Percentiles rank a stretch among this genome's conserved stretches.
These are phyloP conservation scores for Nemopilema nomurai DNA, from an alignment of 30 jellyfish, hydroid and myxozoan genomes.

Conservation along the genomic window DNA sequence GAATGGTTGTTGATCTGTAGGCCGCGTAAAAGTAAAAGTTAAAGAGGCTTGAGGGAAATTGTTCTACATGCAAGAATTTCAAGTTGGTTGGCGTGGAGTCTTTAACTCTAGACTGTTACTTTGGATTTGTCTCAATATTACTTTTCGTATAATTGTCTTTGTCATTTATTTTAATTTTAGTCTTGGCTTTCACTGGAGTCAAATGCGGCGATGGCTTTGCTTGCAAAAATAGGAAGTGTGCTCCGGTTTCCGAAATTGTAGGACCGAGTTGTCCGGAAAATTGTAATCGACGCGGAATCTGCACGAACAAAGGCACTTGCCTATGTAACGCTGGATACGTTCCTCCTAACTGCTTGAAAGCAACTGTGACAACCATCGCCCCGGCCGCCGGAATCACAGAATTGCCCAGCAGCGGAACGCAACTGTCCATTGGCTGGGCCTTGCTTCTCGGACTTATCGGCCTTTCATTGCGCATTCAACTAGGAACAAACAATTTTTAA, in stretches of 20 bases:
- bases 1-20: too few species aligned
- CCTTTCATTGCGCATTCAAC: background rate
- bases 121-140: too few species aligned
- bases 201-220: conserved; percentile 54
- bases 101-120: too few species aligned
- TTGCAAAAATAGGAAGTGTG: conserved; percentile 51
- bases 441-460: background rate
- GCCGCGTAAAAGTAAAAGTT: too few species aligned
- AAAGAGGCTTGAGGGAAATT: too few species aligned
- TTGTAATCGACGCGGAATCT: conserved; percentile 68
- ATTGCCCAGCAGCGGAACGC: background rate
- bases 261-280: conserved; percentile 52
- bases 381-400: background rate
- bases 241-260: conserved; percentile 25
- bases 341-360: conserved; percentile 3
- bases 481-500: background rate
- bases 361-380: background rate
- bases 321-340: conserved; percentile 17
- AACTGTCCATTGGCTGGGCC: background rate
- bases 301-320: conserved; percentile 76
- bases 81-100: too few species aligned
- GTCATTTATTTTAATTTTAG: background rate
- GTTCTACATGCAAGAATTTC: too few species aligned
- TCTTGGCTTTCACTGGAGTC: conserved; percentile 34
- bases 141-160: too few species aligned